Evolutionary conservation across 2,113 vertebrate species (phyloP).

Genomic region (Circaetus cinerascens): DNA sequence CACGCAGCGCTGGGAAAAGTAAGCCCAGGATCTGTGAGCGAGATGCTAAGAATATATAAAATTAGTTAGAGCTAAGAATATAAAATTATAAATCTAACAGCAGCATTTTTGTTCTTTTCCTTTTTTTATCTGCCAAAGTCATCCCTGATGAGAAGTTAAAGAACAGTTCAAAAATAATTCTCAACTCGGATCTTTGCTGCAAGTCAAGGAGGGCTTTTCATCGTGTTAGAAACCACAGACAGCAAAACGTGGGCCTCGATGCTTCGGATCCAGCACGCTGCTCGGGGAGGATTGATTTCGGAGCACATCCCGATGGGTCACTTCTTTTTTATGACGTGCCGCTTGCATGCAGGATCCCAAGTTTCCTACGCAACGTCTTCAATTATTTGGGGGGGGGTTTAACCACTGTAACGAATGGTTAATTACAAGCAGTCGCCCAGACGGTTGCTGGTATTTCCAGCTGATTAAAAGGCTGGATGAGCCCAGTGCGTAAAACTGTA

Average conservation of each 20-base stretch:
- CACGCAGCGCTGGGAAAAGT: rapidly evolving
- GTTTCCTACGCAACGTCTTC: rapidly evolving
- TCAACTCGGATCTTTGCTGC: rapidly evolving
- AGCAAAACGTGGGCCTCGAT: rapidly evolving
- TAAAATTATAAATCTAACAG: background rate
- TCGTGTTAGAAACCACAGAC: rapidly evolving
- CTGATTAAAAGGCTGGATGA: background rate
- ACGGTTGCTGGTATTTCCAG: background rate
- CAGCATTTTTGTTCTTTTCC: background rate
- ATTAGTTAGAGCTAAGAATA: background rate
- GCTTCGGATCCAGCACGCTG: rapidly evolving
- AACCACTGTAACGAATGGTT: background rate
- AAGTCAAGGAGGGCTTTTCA: rapidly evolving
- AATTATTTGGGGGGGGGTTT: background rate
- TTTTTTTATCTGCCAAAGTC: background rate
- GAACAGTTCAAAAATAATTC: background rate
- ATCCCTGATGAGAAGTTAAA: background rate
- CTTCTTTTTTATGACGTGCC: background rate
- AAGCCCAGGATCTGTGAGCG: background rate
- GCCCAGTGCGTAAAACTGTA: background rate
- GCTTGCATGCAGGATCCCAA: background rate
- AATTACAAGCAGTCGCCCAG: background rate
- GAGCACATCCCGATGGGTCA: background rate
- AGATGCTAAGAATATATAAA: rapidly evolving
- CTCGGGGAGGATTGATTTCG: rapidly evolving